phyloP scores from a whole-genome alignment of 2,888 invertebrate genomes.

The Mesorhabditis sp. region DNA sequence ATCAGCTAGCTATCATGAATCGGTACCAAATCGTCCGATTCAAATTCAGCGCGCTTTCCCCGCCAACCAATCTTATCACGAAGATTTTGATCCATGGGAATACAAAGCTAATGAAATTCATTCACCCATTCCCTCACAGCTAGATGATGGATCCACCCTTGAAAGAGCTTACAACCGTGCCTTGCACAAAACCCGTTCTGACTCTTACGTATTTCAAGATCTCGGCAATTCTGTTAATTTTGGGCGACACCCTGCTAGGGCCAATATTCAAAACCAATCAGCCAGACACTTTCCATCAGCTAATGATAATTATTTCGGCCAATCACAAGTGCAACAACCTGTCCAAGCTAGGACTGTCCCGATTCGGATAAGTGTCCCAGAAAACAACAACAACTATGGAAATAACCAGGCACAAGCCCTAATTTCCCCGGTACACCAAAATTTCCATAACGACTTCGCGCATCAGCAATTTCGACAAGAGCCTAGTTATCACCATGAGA shows the following conservation, averaged over 20 bases:
- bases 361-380: no score
- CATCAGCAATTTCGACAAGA: neutral
- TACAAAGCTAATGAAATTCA: neutral
- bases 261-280: neutral
- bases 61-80: neutral
- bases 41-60: no score
- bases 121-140: neutral
- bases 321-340: neutral
- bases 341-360: no score
- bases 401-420: neutral
- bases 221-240: neutral
- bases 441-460: neutral
- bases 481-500: neutral
- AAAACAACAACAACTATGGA: neutral
- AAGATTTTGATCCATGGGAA: conserved; percentile 4
- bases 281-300: neutral
- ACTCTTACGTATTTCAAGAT: neutral
- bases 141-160: neutral
- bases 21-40: neutral
- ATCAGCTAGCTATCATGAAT: neutral
- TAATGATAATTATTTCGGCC: neutral
- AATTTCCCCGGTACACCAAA: neutral
- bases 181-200: neutral
- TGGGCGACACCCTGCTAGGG: neutral
- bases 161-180: conserved; percentile 1